Conservation (phyloP, 2,888 invertebrate species). For the Cerastis leucographa region DNA sequence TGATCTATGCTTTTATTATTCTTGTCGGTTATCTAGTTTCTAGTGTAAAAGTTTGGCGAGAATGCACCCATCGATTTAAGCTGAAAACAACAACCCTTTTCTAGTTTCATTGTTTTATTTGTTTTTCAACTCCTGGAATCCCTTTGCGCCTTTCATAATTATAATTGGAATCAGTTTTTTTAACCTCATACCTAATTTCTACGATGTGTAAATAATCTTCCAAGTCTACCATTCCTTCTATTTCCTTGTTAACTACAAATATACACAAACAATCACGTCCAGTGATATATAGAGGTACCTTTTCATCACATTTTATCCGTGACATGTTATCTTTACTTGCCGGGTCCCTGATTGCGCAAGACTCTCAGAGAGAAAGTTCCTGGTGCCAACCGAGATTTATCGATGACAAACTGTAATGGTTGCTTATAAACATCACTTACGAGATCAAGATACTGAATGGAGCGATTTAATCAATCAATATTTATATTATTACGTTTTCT, state of each 20-base stretch:
- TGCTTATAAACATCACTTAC: slow-evolving; percentile 43
- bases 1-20: slow-evolving; percentile 31
- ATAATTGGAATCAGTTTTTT: not conserved
- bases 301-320: slow-evolving; percentile 21
- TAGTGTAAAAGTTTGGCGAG: not conserved
- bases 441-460: slow-evolving; percentile 40
- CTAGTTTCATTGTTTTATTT: not conserved
- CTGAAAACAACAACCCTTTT: not conserved
- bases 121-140: not conserved
- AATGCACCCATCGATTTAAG: slow-evolving; percentile 25
- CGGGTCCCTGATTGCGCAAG: slow-evolving; percentile 36
- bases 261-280: not conserved
- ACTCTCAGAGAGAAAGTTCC: slow-evolving; percentile 46
- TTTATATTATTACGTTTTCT: slow-evolving; percentile 18
- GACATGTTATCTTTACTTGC: slow-evolving; percentile 31
- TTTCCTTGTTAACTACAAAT: slow-evolving; percentile 1
- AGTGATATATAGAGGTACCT: not conserved
- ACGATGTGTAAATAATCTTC: not conserved
- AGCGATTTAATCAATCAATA: slow-evolving; percentile 48
- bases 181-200: not conserved
- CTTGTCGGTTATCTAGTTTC: slow-evolving; percentile 26
- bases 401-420: slow-evolving; percentile 47
- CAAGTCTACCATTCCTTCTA: not conserved
- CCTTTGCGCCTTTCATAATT: not conserved
- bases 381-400: slow-evolving; percentile 57